Conservation (phyloP, 2,888 invertebrate genomes). For the Cinara cedri region DNA sequence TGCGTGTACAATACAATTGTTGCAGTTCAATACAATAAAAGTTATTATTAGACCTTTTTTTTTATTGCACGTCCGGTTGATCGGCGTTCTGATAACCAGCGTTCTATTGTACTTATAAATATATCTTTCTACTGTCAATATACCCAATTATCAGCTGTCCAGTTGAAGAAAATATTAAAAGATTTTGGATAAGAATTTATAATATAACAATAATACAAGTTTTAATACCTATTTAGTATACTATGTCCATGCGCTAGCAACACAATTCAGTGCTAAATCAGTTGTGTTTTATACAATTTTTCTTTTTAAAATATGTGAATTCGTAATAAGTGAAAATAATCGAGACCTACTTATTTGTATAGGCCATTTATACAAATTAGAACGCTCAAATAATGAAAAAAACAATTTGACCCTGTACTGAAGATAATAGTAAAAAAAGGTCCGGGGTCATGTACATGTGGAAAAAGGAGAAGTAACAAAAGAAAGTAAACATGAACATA, state of each 20-base stretch:
- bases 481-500: background rate
- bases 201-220: slow-evolving; percentile 1
- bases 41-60: too few species aligned
- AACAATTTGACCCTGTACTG: slow-evolving; percentile 21
- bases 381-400: background rate
- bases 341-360: slow-evolving; percentile 7
- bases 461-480: slow-evolving; percentile 10
- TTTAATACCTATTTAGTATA: too few species aligned
- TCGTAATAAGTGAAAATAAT: slow-evolving; percentile 14
- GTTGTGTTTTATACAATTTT: background rate
- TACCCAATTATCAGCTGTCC: too few species aligned
- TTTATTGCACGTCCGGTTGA: too few species aligned
- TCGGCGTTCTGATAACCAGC: too few species aligned
- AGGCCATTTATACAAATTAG: slow-evolving; percentile 17
- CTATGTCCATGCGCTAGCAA: background rate
- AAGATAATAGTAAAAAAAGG: slow-evolving; percentile 15
- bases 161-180: too few species aligned
- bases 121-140: too few species aligned
- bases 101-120: too few species aligned
- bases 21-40: too few species aligned
- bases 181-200: slow-evolving; percentile 8
- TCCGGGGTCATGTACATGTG: background rate
- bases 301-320: slow-evolving; percentile 16
- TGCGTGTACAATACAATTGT: too few species aligned
- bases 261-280: slow-evolving; percentile 5